A percentile compares a stretch with the other conserved stretches of the same genome.
These are phyloP conservation scores for Loripinus fragilis DNA, from an alignment of 2,888 invertebrate genomes.

Conservation along the genomic window DNA sequence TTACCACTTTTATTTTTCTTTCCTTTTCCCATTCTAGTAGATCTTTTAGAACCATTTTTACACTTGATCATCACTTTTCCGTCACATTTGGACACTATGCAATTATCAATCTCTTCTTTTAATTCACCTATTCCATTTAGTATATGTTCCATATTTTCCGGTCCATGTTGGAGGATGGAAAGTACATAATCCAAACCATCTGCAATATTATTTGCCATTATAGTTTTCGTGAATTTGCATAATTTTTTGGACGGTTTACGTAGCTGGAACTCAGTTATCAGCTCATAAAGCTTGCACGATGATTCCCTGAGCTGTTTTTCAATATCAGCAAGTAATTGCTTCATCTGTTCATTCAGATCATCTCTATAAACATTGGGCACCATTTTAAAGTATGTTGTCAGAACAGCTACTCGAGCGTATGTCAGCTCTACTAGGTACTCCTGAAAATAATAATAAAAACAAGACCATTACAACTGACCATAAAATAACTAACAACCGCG, in stretches of 20 bases:
- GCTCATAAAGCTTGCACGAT: not conserved
- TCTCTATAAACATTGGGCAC: not conserved
- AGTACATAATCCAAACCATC: not conserved
- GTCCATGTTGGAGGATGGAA: not conserved
- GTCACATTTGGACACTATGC: not conserved
- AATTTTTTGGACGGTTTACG: not conserved
- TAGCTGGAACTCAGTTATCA: not conserved
- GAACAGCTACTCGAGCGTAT: not conserved
- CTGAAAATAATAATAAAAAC: not conserved
- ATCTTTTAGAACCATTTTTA: not conserved
- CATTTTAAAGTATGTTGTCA: not conserved
- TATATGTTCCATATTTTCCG: not conserved
- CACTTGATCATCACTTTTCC: not conserved
- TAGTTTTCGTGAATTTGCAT: not conserved
- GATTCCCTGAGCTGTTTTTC: not conserved
- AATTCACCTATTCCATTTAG: not conserved
- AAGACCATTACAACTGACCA: too few species aligned
- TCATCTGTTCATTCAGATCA: not conserved
- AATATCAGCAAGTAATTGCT: not conserved
- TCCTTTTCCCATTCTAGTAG: not conserved
- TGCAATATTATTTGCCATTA: not conserved
- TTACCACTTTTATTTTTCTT: not conserved
- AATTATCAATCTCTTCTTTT: not conserved
- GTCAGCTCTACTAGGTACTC: not conserved
- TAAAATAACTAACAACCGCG: too few species aligned